Base-by-base conservation (phyloP, 2,113 vertebrate genomes). In the Athene noctua region DNA sequence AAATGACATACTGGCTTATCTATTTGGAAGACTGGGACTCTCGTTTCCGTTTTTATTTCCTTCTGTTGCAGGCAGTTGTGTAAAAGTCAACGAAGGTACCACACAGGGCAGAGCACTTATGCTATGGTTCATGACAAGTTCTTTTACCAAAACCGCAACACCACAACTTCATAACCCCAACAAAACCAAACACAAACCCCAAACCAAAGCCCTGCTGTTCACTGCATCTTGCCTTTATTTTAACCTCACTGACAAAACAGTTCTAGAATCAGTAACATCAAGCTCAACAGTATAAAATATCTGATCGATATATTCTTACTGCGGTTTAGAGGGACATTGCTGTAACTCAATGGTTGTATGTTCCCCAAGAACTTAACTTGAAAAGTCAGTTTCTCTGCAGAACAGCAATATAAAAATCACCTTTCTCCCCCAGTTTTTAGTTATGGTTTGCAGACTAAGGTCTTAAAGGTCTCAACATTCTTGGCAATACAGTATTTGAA, bases 31-130 rank as follows among this genome's bases (percentile, higher is more conserved):
- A 66, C 74, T 11, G n/a, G 54, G 84, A 80, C 71, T 87, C 58
- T 90, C 62, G 40, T 63, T 66, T 70, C 71, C 51, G n/a, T 54
- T 95, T 96, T 91, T 97, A 84, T 92, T 92, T 96, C 55, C 21
- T 91, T 90, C 75, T 68, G 66, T 85, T 65, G 86, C 91, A 94
- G 67, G 38, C 21, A 55, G 46, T 55, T 77, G 84, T 55, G 71
- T 90, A 80, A 58, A 94, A 94, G 72, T 80, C 73, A 91, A 84
- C 68, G 21, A 68, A 87, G 23, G 46, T 80, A 91, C 61, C 80
- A 77, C 58, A 88, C 36, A 57, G 89, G 46, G 80, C 49, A 93
- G 30, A 79, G 58, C 40, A 63, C 30, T 80, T 74, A 86, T 59
- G 84, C 91, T 68, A 54, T 17, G 29, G 83, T 58, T 95, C 88